Conservation (phyloP, 2,113 vertebrate genomes). For the Piprites chloris region DNA sequence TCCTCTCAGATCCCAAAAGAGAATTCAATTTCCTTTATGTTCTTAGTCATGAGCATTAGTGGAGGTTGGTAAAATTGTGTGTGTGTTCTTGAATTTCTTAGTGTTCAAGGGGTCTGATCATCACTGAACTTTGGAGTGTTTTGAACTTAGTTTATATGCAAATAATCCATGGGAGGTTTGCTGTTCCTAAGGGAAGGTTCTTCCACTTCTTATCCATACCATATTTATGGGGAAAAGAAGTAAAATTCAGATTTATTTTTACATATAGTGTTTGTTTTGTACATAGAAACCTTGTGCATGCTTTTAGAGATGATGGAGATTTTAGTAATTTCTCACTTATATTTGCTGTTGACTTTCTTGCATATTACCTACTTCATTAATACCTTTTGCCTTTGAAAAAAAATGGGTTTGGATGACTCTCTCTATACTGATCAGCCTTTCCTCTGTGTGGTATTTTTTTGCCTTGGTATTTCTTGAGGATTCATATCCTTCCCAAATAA, state of each 20-base stretch:
- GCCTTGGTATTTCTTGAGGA: neutral
- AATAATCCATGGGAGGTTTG: neutral
- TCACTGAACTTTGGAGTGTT: neutral
- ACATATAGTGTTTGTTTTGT: neutral
- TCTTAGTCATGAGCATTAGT: neutral
- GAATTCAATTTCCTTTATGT: neutral
- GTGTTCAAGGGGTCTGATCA: neutral
- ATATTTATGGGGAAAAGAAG: neutral
- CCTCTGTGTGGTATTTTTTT: neutral
- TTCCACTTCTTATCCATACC: neutral
- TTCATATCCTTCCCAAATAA: neutral
- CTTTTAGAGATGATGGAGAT: neutral
- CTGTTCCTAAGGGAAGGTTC: neutral
- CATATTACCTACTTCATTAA: neutral
- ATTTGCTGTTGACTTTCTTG: neutral
- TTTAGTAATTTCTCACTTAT: neutral
- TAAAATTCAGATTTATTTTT: neutral
- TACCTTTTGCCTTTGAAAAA: neutral
- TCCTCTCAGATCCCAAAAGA: neutral
- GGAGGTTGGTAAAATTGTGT: neutral
- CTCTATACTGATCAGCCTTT: neutral
- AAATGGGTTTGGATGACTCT: neutral
- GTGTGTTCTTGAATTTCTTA: neutral
- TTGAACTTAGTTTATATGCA: neutral
- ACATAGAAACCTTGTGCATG: neutral